Base-by-base conservation (phyloP, 2,888 invertebrate species). In the Cheilosia scutellata region DNA sequence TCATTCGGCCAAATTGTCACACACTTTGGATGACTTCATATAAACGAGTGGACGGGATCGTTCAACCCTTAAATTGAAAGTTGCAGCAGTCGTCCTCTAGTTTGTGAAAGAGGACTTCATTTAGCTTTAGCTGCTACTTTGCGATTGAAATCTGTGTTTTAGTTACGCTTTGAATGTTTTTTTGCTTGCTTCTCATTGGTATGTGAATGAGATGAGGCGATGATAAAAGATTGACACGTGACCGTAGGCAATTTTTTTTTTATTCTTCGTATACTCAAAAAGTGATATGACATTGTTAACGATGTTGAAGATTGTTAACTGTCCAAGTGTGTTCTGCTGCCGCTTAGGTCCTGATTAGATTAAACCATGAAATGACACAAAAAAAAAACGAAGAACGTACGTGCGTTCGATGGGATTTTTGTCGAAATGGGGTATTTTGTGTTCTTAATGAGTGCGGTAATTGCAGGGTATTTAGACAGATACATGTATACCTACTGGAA, bases 21-120 rank as follows among this genome's bases (percentile, higher is more conserved):
- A 80, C 86, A 86, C 80, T 79, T 68, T 75, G 47, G 57, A 60
- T 74, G 53, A 65, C 65, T 82, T 77, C 66, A 74, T 74, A 57
- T n/a, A n/a, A n/a, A n/a, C 68, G 63, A 82, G 65, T 79, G 79
- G 70, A 68, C 80, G 80, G 62, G 62, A 75, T 82, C 72, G 60
- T 77, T 82, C 86, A 86, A 82, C 86, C 86, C 86, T 82, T 86
- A 86, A 86, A 86, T 86, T 82, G 82, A 86, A 86, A 80, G 37
- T 58, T 71, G 60, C 68, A 49, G 13, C 27, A 7, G 29, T 49
- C 33, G 31, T 44, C 47, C 58, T 25, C 11, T 20, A 25, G 33
- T n/a, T 55, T 16, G 4, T 16, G 20, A 13, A 40, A 70, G 55
- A 79, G 74, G 75, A 79, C 84, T 84, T 65, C 51, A 84, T 79